Base-by-base conservation (phyloP, 2,113 vertebrate genomes). In the Stictonetta naevosa region DNA sequence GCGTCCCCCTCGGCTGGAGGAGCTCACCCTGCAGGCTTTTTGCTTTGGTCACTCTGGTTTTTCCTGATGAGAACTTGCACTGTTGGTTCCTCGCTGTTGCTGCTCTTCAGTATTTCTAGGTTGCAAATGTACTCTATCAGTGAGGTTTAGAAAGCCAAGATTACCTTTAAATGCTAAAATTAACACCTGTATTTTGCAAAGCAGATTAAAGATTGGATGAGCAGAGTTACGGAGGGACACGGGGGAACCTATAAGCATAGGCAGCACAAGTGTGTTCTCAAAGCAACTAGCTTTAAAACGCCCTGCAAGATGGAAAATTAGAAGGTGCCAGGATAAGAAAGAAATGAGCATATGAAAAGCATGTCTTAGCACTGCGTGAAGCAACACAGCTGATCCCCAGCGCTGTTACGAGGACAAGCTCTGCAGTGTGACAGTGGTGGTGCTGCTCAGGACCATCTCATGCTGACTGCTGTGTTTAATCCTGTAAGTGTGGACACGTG, bases 401-500 rank as follows among this genome's bases (percentile, higher is more conserved):
- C 48, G 18, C 44, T 33, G 8, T 13, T 11, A 20, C 15, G 31
- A 58, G 40, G 16, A 10, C n/a, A 11, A 34, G 87, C 44, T 21
- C 31, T 55, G 33, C 26, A 13, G 31, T 4, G 38, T 19, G 59
- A 12, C 36, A 10, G 63, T 3, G 13, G 10, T 9, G 60, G 6
- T 78, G 64, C 34, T 58, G 7, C 25, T 2, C 11, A 31, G 83
- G 75, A 56, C 17, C 22, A 10, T 7, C 33, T 36, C 2, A 33
- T 3, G 17, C 78, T 8, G 25, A 3, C 52, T 3, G 52, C 3
- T 14, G 28, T 4, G 11, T 4, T 19, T 6, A 0, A 26, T 19
- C 73, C 40, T 15, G 1, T 3, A 12, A 25, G 74, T 28, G 31
- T 8, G 0, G 8, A 22, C 1, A 2, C 5, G 25, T 4, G 28